A percentile compares a stretch with the other conserved stretches of the same genome.
These are phyloP conservation scores for Protonibea diacanthus DNA, from an alignment of 2,797 vertebrate genomes.

Conservation along the genomic window DNA sequence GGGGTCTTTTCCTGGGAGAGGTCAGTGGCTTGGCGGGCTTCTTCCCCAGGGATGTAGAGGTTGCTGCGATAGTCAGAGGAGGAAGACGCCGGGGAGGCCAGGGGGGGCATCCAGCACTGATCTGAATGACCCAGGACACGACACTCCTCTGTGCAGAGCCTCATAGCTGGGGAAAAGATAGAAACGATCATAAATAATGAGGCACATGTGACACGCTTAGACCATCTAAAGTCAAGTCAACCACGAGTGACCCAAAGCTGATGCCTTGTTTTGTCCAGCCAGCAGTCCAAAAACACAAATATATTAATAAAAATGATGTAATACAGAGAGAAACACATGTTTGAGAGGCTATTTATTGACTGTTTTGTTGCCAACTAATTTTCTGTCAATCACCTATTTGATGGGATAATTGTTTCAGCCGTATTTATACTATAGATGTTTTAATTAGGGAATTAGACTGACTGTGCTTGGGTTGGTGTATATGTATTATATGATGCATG, in stretches of 20 bases:
- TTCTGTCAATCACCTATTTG: too few species aligned
- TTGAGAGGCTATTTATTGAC: neutral
- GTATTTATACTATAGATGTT: too few species aligned
- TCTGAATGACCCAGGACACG: conserved; percentile 96
- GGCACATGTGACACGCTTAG: neutral
- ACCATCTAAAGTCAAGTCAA: too few species aligned
- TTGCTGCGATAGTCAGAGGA: conserved; percentile 96
- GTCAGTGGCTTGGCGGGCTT: conserved; percentile 76
- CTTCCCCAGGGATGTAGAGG: conserved; percentile 97
- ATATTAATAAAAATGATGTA: neutral
- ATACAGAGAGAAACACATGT: neutral
- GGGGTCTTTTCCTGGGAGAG: conserved; percentile 86
- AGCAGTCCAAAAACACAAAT: neutral
- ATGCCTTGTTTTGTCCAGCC: neutral
- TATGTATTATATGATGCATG: too few species aligned
- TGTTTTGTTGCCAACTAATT: too few species aligned
- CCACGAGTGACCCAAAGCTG: neutral
- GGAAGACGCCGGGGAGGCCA: conserved; percentile 88
- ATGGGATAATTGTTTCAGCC: neutral
- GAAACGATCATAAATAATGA: conserved; percentile 26
- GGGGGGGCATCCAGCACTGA: conserved; percentile 98
- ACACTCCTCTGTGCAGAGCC: conserved; percentile 97
- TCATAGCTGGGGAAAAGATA: conserved; percentile 87
- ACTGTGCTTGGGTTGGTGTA: too few species aligned
- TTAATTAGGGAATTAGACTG: too few species aligned